Evolutionary conservation across 2,888 invertebrate species (phyloP).

Genomic region (Diarsia brunnea): DNA sequence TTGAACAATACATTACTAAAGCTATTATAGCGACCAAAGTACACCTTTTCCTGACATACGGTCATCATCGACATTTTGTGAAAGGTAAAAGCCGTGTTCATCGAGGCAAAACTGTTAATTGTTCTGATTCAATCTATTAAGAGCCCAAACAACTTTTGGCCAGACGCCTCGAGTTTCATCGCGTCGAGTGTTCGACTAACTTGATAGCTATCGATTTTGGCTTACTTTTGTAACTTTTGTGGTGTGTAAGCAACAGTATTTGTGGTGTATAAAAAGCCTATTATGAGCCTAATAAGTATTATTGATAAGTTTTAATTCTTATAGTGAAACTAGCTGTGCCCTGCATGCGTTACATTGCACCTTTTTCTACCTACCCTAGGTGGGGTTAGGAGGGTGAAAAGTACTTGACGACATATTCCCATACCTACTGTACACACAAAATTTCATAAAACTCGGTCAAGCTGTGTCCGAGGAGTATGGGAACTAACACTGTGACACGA

Average conservation of each 20-base stretch:
- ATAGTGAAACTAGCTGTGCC: no score
- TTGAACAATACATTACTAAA: background rate
- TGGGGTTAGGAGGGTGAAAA: no score
- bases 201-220: slow-evolving; percentile 52
- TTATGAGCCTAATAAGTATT: background rate
- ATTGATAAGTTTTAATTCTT: background rate
- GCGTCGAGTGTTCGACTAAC: slow-evolving; percentile 33
- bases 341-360: no score
- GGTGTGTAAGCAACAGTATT: slow-evolving; percentile 29
- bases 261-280: slow-evolving; percentile 6
- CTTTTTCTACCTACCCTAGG: no score
- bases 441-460: no score
- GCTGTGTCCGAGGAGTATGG: no score
- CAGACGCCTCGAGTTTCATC: slow-evolving; percentile 51
- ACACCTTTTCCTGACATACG: background rate
- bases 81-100: slow-evolving; percentile 26
- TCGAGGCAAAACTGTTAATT: slow-evolving; percentile 55
- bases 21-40: background rate
- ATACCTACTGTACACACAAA: no score
- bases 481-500: no score
- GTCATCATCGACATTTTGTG: slow-evolving; percentile 15
- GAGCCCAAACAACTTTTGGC: slow-evolving; percentile 51
- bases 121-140: slow-evolving; percentile 60
- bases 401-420: no score
- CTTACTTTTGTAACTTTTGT: slow-evolving; percentile 37